phyloP scores from a whole-genome alignment of 2,888 invertebrate genomes.

The Diplolepis rosae region DNA sequence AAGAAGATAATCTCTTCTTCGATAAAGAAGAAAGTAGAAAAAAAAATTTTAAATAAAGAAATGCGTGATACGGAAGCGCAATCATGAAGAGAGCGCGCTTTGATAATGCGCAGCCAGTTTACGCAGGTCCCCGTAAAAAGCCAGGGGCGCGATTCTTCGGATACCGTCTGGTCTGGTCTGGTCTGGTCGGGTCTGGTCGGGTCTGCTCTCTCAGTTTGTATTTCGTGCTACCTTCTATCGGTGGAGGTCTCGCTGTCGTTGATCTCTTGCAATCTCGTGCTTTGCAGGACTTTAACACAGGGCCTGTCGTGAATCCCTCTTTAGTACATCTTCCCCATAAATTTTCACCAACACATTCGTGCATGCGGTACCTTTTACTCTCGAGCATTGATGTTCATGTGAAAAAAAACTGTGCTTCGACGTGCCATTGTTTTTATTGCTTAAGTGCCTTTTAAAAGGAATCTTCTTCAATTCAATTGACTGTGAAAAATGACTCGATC shows the following conservation, averaged over 20 bases:
- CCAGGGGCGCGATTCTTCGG: slow-evolving; percentile 65
- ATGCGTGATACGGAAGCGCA: background rate
- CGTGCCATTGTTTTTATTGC: slow-evolving; percentile 13
- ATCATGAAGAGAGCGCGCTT: background rate
- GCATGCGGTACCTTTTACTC: background rate
- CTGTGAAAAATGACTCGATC: slow-evolving; percentile 1
- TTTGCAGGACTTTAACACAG: background rate
- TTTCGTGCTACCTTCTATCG: slow-evolving; percentile 55
- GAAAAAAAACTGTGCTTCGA: slow-evolving; percentile 4
- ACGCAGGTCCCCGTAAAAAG: slow-evolving; percentile 66
- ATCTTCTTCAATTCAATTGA: background rate
- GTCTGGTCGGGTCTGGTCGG: background rate
- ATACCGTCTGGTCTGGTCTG: slow-evolving; percentile 54
- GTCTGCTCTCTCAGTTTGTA: slow-evolving; percentile 60
- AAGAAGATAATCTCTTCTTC: background rate
- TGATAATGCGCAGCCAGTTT: slow-evolving; percentile 56
- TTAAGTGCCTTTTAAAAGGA: slow-evolving; percentile 9
- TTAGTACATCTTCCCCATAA: background rate
- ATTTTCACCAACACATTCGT: background rate
- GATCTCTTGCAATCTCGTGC: background rate
- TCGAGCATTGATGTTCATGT: background rate
- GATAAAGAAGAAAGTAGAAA: background rate
- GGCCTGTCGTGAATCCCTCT: background rate
- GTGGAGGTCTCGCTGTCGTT: background rate
- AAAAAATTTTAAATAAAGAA: background rate